These are phyloP conservation scores for Melanerpes formicivorus DNA, from an alignment of 2,113 vertebrate genomes.

Conservation along the genomic window DNA sequence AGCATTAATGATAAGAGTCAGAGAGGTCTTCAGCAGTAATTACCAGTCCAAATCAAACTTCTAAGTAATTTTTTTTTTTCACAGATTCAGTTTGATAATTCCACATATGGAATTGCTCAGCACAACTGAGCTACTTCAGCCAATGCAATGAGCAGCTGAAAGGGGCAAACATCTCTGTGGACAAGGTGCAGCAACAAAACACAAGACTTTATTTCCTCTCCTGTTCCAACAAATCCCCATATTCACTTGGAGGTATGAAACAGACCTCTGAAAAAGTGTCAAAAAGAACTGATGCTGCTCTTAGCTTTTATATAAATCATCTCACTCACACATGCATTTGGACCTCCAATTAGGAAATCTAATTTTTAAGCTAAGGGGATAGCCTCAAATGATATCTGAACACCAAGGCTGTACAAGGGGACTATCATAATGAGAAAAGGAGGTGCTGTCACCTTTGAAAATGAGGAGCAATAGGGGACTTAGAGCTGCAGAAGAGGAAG, in stretches of 20 bases:
- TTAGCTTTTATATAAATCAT: background rate
- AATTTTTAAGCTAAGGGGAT: background rate
- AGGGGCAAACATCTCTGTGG: background rate
- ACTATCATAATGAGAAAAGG: fast-evolving
- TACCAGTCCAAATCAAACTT: background rate
- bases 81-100: background rate
- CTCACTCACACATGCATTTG: background rate
- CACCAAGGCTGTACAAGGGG: background rate
- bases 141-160: background rate
- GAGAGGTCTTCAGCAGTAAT: background rate
- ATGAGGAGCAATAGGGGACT: background rate
- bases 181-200: background rate
- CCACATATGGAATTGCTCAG: background rate
- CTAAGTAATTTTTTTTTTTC: background rate
- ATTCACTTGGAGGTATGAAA: background rate
- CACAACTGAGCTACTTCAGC: background rate
- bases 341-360: background rate
- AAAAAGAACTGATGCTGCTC: fast-evolving
- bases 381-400: background rate
- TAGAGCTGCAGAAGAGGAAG: background rate
- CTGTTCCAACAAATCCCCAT: background rate
- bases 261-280: background rate
- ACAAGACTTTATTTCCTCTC: background rate
- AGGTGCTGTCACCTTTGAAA: background rate
- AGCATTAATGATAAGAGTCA: background rate